Conservation (phyloP, 1,140 invertebrate genomes). For the Venustaconcha ellipsiformis region DNA sequence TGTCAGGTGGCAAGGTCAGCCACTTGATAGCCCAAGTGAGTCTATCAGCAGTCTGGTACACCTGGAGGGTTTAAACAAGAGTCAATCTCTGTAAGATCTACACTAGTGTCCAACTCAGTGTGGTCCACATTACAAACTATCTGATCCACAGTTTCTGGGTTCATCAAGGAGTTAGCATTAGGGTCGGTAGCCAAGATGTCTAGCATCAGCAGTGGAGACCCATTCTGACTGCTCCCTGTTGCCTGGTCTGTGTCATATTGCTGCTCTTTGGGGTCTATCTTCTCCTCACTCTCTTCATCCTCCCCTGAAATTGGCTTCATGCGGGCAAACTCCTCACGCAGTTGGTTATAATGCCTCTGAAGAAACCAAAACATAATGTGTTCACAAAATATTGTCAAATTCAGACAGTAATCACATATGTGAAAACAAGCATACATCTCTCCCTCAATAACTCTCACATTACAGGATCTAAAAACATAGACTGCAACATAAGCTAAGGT, state of each 20-base stretch:
- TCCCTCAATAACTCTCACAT: no score
- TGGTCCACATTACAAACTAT: no score
- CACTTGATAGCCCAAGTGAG: no score
- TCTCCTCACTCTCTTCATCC: slow-evolving; percentile 56
- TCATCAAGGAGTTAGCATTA: slow-evolving; percentile 21
- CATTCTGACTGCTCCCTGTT: slow-evolving; percentile 13
- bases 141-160: no score
- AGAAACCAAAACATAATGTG: background rate
- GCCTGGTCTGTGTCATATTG: slow-evolving; percentile 47
- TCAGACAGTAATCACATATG: background rate
- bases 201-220: slow-evolving; percentile 9
- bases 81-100: no score
- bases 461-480: no score
- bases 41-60: no score
- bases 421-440: background rate
- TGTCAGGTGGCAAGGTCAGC: no score
- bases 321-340: slow-evolving; percentile 84
- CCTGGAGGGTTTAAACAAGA: no score
- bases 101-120: no score
- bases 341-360: slow-evolving; percentile 82
- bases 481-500: no score
- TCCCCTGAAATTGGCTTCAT: slow-evolving; percentile 80
- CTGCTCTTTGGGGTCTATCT: slow-evolving; percentile 51
- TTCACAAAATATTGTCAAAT: background rate
- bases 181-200: slow-evolving; percentile 13